Evolutionary conservation across 2,797 vertebrate genomes (phyloP).

Genomic region (Acanthurus leucopareius): DNA sequence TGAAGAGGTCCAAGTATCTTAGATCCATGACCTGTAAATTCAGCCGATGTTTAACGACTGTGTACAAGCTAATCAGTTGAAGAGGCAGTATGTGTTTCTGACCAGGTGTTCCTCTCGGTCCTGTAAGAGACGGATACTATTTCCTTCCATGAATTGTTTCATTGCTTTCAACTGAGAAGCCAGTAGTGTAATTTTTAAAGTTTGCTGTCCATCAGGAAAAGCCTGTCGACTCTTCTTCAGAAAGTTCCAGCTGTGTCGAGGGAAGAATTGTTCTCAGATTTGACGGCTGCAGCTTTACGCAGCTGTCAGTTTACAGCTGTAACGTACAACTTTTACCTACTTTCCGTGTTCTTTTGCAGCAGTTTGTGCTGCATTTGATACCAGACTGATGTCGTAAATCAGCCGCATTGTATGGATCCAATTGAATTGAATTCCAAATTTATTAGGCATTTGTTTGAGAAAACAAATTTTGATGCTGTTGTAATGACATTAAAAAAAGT

Average conservation of each 20-base stretch:
- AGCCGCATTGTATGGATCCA: background rate
- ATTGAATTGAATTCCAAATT: slow-evolving; percentile 45
- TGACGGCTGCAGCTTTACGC: background rate
- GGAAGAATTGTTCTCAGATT: slow-evolving; percentile 15
- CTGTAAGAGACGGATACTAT: background rate
- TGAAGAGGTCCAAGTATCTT: background rate
- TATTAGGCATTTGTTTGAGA: slow-evolving; percentile 44
- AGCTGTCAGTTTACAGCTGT: background rate
- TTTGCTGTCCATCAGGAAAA: slow-evolving; percentile 7
- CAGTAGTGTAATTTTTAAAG: background rate
- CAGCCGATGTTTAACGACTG: background rate
- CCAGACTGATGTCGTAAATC: slow-evolving; percentile 11
- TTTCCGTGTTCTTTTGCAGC: slow-evolving; percentile 16
- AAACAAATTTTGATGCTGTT: slow-evolving; percentile 42
- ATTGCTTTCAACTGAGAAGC: background rate
- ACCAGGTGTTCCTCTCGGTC: slow-evolving; percentile 12
- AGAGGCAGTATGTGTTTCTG: background rate
- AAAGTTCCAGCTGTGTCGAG: slow-evolving; percentile 6
- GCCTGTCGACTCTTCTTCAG: background rate
- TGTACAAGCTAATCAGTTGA: slow-evolving; percentile 1
- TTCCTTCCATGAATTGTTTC: slow-evolving; percentile 6
- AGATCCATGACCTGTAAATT: background rate
- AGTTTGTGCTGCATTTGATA: slow-evolving; percentile 14
- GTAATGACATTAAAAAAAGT: slow-evolving; percentile 55
- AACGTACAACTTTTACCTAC: background rate